Conservation (phyloP, 1,140 invertebrate genomes). For the Anastatus disparis region DNA sequence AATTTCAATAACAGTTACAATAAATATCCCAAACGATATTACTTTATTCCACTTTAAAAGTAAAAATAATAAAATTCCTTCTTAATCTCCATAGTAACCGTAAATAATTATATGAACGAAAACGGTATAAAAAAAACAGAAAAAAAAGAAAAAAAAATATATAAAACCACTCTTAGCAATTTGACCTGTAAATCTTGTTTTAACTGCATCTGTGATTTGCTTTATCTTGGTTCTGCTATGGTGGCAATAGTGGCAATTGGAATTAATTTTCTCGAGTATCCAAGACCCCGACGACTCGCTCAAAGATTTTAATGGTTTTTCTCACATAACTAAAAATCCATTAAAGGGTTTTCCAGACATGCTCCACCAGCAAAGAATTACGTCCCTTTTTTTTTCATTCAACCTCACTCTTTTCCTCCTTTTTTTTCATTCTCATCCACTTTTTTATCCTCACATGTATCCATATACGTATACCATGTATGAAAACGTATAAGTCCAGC, state of each 20-base stretch:
- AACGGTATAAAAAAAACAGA: neutral
- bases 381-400: neutral
- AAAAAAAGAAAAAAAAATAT: neutral
- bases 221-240: conserved; percentile 13
- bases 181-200: conserved; percentile 31
- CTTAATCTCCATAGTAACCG: too few relatives aligned
- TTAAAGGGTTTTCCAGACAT: conserved; percentile 45
- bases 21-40: too few relatives aligned
- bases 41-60: too few relatives aligned
- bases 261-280: conserved; percentile 57
- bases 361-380: conserved; percentile 20
- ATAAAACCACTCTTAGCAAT: conserved; percentile 12
- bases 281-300: conserved; percentile 46
- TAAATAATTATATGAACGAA: too few relatives aligned
- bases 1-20: too few relatives aligned
- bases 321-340: conserved; percentile 54
- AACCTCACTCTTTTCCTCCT: neutral
- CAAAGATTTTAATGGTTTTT: conserved; percentile 54
- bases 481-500: too few relatives aligned
- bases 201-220: conserved; percentile 33
- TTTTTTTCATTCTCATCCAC: neutral
- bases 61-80: too few relatives aligned
- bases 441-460: neutral
- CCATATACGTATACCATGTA: neutral
- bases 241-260: conserved; percentile 51